Evolutionary conservation across 2,113 vertebrate genomes (phyloP).

Genomic region (Rhagologus leucostigma): DNA sequence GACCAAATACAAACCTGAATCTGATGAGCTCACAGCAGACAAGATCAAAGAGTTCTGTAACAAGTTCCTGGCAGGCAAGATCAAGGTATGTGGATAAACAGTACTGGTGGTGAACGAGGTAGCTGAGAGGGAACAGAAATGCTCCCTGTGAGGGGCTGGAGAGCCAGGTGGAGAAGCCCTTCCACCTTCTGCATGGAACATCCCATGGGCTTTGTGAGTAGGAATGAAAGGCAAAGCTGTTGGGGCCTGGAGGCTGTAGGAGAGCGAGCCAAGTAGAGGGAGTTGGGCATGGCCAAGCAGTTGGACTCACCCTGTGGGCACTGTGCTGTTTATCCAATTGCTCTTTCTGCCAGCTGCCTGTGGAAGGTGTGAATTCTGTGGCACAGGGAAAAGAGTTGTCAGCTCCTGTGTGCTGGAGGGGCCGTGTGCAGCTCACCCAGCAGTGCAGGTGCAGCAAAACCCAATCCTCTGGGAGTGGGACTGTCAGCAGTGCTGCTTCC

Average conservation of each 20-base stretch:
- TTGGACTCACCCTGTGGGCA: not conserved
- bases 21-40: constrained; percentile 81
- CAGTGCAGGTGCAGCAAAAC: not conserved
- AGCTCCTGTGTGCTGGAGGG: not conserved
- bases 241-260: not conserved
- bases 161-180: not conserved
- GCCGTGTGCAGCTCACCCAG: not conserved
- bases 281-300: not conserved
- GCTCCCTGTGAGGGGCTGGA: not conserved
- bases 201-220: not conserved
- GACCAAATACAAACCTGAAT: constrained; percentile 96
- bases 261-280: not conserved
- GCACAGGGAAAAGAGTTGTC: not conserved
- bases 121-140: not conserved
- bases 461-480: not conserved
- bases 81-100: constrained; percentile 79
- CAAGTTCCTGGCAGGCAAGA: constrained; percentile 88
- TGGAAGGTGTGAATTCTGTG: not conserved
- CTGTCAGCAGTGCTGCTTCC: not conserved
- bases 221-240: not conserved
- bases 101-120: not conserved
- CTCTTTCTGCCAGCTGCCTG: not conserved
- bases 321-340: not conserved
- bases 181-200: not conserved
- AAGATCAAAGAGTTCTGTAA: constrained; percentile 87